Evolutionary conservation across 1,140 invertebrate genomes (phyloP).

Genomic region (Druon quercuslanigerum): DNA sequence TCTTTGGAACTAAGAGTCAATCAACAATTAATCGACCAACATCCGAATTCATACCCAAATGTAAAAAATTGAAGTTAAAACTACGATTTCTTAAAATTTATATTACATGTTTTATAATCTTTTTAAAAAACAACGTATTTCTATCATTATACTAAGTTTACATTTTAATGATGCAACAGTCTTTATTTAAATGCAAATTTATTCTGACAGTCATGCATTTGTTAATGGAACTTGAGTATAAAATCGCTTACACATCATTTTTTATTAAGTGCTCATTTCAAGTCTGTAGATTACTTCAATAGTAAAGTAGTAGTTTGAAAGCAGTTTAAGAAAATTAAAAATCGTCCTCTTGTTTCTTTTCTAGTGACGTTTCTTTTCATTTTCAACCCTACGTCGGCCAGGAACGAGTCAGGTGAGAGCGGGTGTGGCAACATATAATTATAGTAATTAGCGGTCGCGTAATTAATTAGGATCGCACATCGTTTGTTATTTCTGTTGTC

Average conservation of each 20-base stretch:
- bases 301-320: background rate
- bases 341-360: background rate
- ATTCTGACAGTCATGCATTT: constrained; percentile 10
- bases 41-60: background rate
- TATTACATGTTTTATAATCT: background rate
- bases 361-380: background rate
- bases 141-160: too few relatives aligned
- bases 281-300: constrained; percentile 16
- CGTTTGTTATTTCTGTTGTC: constrained; percentile 60
- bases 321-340: constrained; percentile 21
- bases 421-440: constrained; percentile 30
- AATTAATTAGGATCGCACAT: constrained; percentile 68
- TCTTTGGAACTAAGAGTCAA: constrained; percentile 50
- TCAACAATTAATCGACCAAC: constrained; percentile 30
- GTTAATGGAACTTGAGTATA: constrained; percentile 25
- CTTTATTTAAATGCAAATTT: constrained; percentile 26
- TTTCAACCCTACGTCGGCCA: background rate
- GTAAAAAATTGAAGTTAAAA: background rate
- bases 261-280: background rate
- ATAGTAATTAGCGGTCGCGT: constrained; percentile 37
- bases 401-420: constrained; percentile 1
- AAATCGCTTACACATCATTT: constrained; percentile 8
- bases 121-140: too few relatives aligned
- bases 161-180: background rate
- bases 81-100: background rate